These are phyloP conservation scores for Oligia latruncula DNA, from an alignment of 2,888 invertebrate genomes.

Conservation along the genomic window DNA sequence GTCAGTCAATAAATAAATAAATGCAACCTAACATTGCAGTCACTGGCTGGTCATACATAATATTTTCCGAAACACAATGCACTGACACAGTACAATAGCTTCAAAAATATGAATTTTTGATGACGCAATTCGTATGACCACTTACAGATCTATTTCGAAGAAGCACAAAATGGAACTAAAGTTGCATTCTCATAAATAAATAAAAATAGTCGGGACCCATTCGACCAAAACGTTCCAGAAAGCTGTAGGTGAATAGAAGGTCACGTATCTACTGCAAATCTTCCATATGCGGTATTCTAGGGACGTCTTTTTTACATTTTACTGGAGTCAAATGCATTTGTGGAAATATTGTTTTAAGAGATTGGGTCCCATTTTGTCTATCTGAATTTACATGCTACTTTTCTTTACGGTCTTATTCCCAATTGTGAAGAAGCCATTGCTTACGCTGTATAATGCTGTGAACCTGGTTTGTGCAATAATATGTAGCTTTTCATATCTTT, in stretches of 20 bases:
- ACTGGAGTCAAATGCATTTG: conserved; percentile 64
- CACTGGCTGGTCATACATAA: not conserved
- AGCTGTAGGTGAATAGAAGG: conserved; percentile 55
- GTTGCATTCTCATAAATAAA: conserved; percentile 52
- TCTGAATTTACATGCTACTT: conserved; percentile 48
- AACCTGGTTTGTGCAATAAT: not conserved
- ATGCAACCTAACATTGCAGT: not conserved
- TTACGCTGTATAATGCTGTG: conserved; percentile 11
- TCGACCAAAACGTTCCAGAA: conserved; percentile 51
- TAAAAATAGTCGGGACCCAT: conserved; percentile 53
- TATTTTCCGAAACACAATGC: not conserved
- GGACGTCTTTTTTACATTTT: conserved; percentile 66
- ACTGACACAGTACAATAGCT: not conserved
- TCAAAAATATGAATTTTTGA: conserved; percentile 37
- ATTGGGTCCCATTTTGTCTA: conserved; percentile 59
- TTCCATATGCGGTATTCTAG: conserved; percentile 64
- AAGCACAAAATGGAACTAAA: conserved; percentile 30
- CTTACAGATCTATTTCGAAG: conserved; percentile 39
- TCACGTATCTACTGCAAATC: conserved; percentile 67
- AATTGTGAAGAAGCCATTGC: conserved; percentile 22
- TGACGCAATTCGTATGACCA: conserved; percentile 25
- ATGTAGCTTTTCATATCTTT: not conserved
- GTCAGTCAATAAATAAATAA: not conserved
- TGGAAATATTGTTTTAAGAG: conserved; percentile 63
- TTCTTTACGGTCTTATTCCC: conserved; percentile 29